Evolutionary conservation across 2,888 invertebrate species (phyloP).

Genomic region (Falcaria lacertinaria): DNA sequence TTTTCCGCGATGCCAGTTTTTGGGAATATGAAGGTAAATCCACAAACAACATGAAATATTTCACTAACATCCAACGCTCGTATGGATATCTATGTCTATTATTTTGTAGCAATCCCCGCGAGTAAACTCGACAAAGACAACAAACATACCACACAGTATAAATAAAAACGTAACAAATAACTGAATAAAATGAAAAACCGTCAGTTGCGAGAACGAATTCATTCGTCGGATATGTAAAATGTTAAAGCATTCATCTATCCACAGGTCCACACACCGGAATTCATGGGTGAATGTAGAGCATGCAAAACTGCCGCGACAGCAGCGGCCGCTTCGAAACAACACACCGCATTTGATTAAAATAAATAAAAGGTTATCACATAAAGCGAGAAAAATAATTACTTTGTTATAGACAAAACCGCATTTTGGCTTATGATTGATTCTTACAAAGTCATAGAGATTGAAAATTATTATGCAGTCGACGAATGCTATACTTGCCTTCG

Average conservation of each 20-base stretch:
- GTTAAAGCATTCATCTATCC: conserved; percentile 75
- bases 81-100: conserved; percentile 24
- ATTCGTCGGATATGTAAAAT: conserved; percentile 75
- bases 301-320: conserved; percentile 62
- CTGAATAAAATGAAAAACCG: conserved; percentile 60
- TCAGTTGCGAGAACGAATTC: conserved; percentile 60
- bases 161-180: conserved; percentile 67
- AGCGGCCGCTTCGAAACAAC: conserved; percentile 66
- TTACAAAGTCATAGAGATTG: no score
- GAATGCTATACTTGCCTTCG: no score
- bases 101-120: conserved; percentile 36
- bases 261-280: conserved; percentile 62
- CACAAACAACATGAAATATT: conserved; percentile 11
- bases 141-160: conserved; percentile 36
- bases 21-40: conserved; percentile 1
- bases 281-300: conserved; percentile 62
- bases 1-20: not conserved
- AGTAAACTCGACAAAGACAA: conserved; percentile 39
- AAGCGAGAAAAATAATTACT: no score
- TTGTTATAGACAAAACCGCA: no score
- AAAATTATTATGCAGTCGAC: no score
- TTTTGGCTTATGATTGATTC: no score
- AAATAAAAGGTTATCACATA: conserved; percentile 48
- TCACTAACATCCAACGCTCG: conserved; percentile 14
- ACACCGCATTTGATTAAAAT: conserved; percentile 72